phyloP scores from a whole-genome alignment of 2,888 invertebrate species.

The Yponomeuta sedellus region DNA sequence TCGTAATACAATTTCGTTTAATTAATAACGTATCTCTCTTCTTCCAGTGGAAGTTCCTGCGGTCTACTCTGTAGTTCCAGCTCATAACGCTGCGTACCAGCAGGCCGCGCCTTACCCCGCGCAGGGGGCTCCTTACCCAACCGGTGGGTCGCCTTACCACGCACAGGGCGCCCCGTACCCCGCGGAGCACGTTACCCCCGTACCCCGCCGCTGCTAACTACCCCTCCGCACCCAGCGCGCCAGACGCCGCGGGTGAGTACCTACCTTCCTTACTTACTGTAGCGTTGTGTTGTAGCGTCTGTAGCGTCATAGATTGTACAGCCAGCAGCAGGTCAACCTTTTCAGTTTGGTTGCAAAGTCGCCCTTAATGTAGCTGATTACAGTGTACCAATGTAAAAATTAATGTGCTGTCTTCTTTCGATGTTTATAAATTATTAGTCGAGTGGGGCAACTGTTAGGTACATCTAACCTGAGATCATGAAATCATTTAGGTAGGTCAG shows the following conservation, averaged over 20 bases:
- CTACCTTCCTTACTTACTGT: no score
- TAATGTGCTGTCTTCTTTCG: no score
- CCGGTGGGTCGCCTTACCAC: conserved; percentile 30
- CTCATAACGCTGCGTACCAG: conserved; percentile 2
- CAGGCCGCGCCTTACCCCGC: conserved; percentile 18
- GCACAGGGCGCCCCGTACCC: conserved; percentile 29
- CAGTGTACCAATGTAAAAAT: no score
- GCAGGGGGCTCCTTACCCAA: conserved; percentile 28
- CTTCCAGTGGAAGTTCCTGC: conserved; percentile 12
- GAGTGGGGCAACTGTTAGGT: no score
- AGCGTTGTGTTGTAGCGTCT: no score
- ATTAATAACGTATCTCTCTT: no score
- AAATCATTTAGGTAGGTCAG: background rate
- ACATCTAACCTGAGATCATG: background rate
- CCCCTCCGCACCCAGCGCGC: conserved; percentile 44
- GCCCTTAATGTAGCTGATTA: no score
- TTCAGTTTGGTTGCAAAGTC: no score
- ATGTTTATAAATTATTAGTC: no score
- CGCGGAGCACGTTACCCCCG: conserved; percentile 23
- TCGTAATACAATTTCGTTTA: no score
- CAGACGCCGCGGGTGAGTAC: conserved; percentile 42
- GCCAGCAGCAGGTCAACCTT: no score
- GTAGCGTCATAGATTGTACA: no score
- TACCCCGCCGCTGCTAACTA: conserved; percentile 32
- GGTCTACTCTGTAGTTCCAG: conserved; percentile 20